phyloP scores from a whole-genome alignment of 2,888 invertebrate species.

The Leptinotarsa rubiginosa region DNA sequence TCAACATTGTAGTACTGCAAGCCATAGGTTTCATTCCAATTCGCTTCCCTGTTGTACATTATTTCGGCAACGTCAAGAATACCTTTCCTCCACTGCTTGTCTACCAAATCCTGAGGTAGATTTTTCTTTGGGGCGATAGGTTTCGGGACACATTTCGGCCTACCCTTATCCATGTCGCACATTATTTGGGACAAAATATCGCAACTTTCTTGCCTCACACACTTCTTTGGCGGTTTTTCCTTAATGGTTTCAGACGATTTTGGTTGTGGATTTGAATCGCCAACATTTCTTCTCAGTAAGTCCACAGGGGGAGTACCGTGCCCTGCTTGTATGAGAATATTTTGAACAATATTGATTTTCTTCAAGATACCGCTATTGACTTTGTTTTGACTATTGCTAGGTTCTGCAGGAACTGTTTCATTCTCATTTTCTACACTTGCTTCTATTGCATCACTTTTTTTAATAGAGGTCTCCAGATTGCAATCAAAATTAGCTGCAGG shows the following conservation, averaged over 20 bases:
- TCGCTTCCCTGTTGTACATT: slow-evolving; percentile 20
- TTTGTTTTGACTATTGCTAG: not conserved
- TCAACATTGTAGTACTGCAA: not conserved
- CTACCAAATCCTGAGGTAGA: slow-evolving; percentile 29
- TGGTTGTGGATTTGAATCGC: not conserved
- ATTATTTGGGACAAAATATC: slow-evolving; percentile 48
- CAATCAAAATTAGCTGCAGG: not conserved
- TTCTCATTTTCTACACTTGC: slow-evolving; percentile 17
- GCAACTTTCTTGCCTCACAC: not conserved
- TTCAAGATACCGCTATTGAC: slow-evolving; percentile 7
- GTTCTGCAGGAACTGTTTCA: not conserved
- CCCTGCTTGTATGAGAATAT: slow-evolving; percentile 42
- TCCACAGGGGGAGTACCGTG: slow-evolving; percentile 24
- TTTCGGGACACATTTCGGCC: slow-evolving; percentile 24
- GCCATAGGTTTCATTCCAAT: slow-evolving; percentile 22
- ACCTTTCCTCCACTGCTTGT: slow-evolving; percentile 39
- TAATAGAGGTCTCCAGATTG: slow-evolving; percentile 22
- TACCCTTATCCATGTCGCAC: slow-evolving; percentile 45
- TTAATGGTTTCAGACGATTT: slow-evolving; percentile 1
- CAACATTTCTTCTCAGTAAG: slow-evolving; percentile 18
- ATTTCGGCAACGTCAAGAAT: slow-evolving; percentile 39
- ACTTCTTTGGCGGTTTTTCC: not conserved
- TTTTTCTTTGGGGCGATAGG: slow-evolving; percentile 14
- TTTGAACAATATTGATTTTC: slow-evolving; percentile 43
- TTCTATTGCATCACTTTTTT: slow-evolving; percentile 21